These are phyloP conservation scores for Lagopus muta DNA, from an alignment of 2,113 vertebrate species.

Conservation along the genomic window DNA sequence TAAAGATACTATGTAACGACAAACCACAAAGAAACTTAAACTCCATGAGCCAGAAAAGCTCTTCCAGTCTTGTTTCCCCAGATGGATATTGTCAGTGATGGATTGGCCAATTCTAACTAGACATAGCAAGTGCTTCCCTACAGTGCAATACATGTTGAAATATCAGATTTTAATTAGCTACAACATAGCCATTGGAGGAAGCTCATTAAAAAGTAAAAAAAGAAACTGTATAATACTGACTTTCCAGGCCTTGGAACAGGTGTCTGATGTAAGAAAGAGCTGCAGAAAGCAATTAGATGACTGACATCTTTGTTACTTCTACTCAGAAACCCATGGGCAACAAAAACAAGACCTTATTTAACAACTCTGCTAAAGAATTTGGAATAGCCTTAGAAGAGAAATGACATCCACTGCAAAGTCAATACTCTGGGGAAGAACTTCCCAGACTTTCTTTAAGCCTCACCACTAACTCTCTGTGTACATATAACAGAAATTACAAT, in stretches of 20 bases:
- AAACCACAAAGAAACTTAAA: neutral
- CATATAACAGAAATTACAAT: neutral
- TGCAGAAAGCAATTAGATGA: neutral
- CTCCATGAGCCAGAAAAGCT: neutral
- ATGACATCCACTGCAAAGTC: neutral
- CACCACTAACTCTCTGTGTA: neutral
- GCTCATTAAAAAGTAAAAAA: neutral
- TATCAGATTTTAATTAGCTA: neutral
- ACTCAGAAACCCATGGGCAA: neutral
- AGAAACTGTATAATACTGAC: fast-evolving
- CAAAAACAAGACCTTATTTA: neutral
- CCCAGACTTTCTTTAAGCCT: neutral
- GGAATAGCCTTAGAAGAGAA: neutral
- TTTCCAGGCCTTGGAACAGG: neutral
- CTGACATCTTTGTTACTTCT: neutral
- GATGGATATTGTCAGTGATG: neutral
- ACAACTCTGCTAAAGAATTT: neutral
- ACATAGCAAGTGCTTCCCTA: neutral
- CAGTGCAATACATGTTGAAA: neutral
- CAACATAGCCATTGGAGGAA: neutral
- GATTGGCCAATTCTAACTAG: neutral
- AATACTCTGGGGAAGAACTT: neutral
- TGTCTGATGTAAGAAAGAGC: neutral
- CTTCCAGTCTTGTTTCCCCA: neutral
- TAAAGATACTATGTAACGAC: neutral